Evolutionary conservation across 2,888 invertebrate genomes (phyloP), one percentile per base, ranked within the genome.

Genomic region (Meiosimyza platycephala): DNA sequence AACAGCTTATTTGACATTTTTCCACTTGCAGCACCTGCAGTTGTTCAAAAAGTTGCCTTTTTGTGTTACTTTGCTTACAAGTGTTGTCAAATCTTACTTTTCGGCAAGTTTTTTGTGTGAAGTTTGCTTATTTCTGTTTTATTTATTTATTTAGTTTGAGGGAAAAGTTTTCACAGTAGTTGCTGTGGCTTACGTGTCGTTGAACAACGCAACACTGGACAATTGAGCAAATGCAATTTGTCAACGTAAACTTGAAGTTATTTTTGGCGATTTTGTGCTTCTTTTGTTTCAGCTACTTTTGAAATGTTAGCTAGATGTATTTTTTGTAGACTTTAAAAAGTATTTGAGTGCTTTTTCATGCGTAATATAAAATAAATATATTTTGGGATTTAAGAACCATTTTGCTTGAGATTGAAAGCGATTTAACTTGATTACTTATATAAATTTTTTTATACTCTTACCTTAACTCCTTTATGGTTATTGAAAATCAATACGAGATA

Each of bases 221-320:
- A 73, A 75, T 71, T 75, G 68, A 71, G 65, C 71, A 71, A 82
- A 83, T 81, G 81, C 82, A 81, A 83, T 83, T 82, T 82, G 83
- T 82, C 83, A 82, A 81, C 82, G 79, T 81, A 83, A 83, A 82
- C 83, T 82, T 82, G 82, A 79, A 81, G 83, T 81, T 82, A 80
- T 81, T 82, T 79, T 77, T 75, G 83, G 16, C 28, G 63, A n/a
- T 48, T 11, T 16, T 18, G 15, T 50, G 15, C 28, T 9, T 0
- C 40, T 1, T 3, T 6, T 40, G 9, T 40, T 40, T 40, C 9
- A 28, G 3, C 52, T 52, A 13, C 33, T 28, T 40, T 28, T 48
- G 54, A 62, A 54, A 40, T 52, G n/a, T n/a, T 51, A 52, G 13
- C 5, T 40, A 40, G 40, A 22, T 22, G 22, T 22, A 22, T n/a